phyloP scores from a whole-genome alignment of 2,797 vertebrate genomes.

The Gymnoscopelus braueri region DNA sequence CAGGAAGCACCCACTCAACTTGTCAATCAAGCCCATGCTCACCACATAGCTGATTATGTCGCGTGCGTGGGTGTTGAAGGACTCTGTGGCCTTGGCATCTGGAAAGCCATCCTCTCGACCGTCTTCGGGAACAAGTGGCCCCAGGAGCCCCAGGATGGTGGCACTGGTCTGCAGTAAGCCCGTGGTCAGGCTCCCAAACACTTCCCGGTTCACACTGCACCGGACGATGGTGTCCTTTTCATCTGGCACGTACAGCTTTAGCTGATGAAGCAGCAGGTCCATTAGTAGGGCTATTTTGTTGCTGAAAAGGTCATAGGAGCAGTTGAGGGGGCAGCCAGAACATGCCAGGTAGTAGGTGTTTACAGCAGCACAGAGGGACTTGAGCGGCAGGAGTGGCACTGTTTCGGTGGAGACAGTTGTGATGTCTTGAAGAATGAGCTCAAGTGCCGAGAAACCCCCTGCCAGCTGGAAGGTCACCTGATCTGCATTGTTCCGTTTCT shows the following conservation, averaged over 20 bases:
- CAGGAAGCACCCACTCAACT: slow-evolving; percentile 92
- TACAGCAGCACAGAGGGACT: slow-evolving; percentile 89
- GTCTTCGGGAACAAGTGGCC: slow-evolving; percentile 77
- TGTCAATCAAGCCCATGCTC: slow-evolving; percentile 93
- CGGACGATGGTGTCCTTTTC: slow-evolving; percentile 91
- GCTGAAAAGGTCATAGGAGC: slow-evolving; percentile 92
- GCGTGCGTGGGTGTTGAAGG: slow-evolving; percentile 89
- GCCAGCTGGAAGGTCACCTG: no score
- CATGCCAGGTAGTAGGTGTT: slow-evolving; percentile 92
- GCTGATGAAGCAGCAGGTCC: slow-evolving; percentile 94
- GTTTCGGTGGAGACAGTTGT: no score
- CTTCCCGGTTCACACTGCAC: slow-evolving; percentile 92
- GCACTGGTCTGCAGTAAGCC: slow-evolving; percentile 89
- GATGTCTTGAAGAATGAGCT: no score
- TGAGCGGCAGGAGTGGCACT: slow-evolving; percentile 47
- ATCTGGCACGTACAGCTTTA: slow-evolving; percentile 94
- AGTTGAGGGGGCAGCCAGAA: slow-evolving; percentile 88
- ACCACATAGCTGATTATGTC: slow-evolving; percentile 97
- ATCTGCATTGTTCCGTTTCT: no score
- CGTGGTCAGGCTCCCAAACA: slow-evolving; percentile 93
- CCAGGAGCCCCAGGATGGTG: slow-evolving; percentile 85
- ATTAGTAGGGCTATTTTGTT: slow-evolving; percentile 95
- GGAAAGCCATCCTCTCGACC: slow-evolving; percentile 75
- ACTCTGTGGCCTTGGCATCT: slow-evolving; percentile 87
- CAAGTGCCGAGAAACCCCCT: no score